Percentiles rank a stretch among this genome's conserved stretches.
Conservation (phyloP, 2,797 vertebrate species). For the Rousettus madagascariensis region DNA sequence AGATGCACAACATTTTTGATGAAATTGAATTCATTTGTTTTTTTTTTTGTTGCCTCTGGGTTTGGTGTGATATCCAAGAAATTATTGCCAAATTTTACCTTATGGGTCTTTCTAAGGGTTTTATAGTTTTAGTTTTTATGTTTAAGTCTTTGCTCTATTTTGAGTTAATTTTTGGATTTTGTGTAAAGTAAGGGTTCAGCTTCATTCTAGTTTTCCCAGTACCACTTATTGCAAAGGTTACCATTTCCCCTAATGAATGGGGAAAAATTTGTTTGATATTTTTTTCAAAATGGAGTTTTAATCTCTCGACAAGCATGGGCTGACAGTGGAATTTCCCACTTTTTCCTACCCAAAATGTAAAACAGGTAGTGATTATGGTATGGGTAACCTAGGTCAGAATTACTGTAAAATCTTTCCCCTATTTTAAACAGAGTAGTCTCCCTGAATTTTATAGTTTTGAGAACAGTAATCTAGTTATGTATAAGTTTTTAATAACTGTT, state of each 20-base stretch:
- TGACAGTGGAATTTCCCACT: not conserved
- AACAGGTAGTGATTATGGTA: not conserved
- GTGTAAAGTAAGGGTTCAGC: not conserved
- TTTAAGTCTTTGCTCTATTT: not conserved
- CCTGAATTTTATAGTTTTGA: slow-evolving; percentile 25
- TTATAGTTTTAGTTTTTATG: not conserved
- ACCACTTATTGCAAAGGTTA: not conserved
- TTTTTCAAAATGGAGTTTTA: not conserved
- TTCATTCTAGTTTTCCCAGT: not conserved
- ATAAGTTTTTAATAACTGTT: not conserved
- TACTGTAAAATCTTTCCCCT: not conserved
- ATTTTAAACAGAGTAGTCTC: not conserved
- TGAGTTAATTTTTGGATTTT: not conserved
- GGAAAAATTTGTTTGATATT: not conserved
- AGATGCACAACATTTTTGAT: not conserved
- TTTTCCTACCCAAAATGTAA: not conserved
- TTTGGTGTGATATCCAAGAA: not conserved
- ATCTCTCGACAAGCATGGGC: not conserved
- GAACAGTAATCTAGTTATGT: not conserved
- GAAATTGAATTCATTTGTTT: not conserved
- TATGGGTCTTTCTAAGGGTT: not conserved
- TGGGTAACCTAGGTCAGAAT: not conserved
- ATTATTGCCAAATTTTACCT: not conserved
- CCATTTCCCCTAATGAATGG: not conserved
- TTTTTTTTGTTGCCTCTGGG: not conserved